These are phyloP conservation scores for Hippocampus abdominalis DNA, from an alignment of 2,113 vertebrate species.

Conservation along the genomic window DNA sequence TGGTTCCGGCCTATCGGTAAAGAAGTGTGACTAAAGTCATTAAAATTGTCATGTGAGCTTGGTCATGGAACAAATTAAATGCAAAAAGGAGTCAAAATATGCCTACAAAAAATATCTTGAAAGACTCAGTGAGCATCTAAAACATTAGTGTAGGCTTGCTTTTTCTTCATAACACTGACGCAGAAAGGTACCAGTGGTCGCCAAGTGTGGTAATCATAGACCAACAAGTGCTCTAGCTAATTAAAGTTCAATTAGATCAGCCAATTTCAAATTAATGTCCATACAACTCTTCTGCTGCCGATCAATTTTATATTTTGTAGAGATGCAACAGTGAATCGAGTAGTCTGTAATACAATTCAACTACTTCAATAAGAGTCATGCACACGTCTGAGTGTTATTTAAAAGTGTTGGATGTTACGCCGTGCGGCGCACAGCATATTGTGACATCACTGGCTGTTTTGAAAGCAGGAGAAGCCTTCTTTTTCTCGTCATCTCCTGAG, in stretches of 20 bases:
- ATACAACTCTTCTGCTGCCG: too few relatives aligned
- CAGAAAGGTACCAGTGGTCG: too few relatives aligned
- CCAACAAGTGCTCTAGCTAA: too few relatives aligned
- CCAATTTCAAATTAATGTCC: too few relatives aligned
- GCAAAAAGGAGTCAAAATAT: too few relatives aligned
- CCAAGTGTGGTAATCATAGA: too few relatives aligned
- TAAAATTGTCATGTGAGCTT: not conserved
- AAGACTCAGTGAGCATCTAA: not conserved
- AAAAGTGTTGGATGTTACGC: not conserved
- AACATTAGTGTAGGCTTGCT: not conserved
- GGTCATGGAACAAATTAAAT: too few relatives aligned
- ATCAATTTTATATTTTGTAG: too few relatives aligned
- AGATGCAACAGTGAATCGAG: too few relatives aligned
- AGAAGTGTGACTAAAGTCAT: not conserved
- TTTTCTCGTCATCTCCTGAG: conserved; percentile 18
- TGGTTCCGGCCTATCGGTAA: not conserved
- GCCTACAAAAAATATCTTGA: not conserved
- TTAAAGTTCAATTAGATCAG: too few relatives aligned
- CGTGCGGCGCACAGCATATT: not conserved
- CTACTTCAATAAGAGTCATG: not conserved
- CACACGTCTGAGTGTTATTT: not conserved
- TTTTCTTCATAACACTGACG: not conserved
- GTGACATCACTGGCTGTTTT: not conserved
- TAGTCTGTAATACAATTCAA: too few relatives aligned
- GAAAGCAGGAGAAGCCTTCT: conserved; percentile 12